Evolutionary conservation across 2,113 vertebrate genomes (phyloP).

Genomic region (Pygoscelis antarcticus): DNA sequence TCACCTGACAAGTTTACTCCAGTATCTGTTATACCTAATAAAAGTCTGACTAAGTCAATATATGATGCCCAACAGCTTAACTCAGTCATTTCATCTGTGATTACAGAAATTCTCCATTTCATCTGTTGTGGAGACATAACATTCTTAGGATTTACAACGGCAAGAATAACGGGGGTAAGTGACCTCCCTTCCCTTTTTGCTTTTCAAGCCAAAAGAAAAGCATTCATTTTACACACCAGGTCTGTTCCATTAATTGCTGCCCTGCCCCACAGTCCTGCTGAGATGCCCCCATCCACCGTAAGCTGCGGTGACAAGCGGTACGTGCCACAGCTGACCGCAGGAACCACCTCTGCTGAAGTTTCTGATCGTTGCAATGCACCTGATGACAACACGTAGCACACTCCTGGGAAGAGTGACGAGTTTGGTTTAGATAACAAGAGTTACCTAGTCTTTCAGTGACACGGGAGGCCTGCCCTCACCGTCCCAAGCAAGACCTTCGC

Average conservation of each 20-base stretch:
- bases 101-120: neutral
- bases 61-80: neutral
- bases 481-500: rapidly evolving
- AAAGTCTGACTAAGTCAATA: neutral
- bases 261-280: neutral
- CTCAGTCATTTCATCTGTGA: neutral
- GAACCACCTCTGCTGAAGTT: rapidly evolving
- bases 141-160: neutral
- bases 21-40: neutral
- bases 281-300: rapidly evolving
- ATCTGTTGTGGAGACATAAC: neutral
- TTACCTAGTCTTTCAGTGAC: rapidly evolving
- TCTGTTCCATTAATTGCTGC: neutral
- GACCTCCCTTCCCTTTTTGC: neutral
- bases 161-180: no score
- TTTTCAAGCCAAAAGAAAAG: neutral
- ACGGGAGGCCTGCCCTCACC: rapidly evolving
- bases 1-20: neutral
- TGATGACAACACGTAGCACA: rapidly evolving
- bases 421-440: rapidly evolving
- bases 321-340: rapidly evolving
- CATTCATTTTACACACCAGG: neutral
- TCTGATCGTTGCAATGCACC: rapidly evolving
- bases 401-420: rapidly evolving
- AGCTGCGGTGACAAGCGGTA: rapidly evolving